These are phyloP conservation scores for Thunnus maccoyii DNA, from an alignment of 2,113 vertebrate species.

Conservation along the genomic window DNA sequence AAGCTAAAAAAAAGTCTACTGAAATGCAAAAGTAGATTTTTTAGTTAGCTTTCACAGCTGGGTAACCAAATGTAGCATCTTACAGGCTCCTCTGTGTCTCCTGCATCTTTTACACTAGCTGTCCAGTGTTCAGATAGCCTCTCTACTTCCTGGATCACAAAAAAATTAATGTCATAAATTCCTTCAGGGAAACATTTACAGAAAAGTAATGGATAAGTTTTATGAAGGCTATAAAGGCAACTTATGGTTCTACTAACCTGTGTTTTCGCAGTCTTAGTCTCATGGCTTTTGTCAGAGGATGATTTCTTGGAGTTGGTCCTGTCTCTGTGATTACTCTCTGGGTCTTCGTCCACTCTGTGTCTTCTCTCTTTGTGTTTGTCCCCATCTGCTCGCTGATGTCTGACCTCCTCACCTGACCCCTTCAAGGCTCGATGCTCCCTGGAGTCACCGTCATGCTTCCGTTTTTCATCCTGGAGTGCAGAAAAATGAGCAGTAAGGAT, in stretches of 20 bases:
- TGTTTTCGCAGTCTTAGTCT: conserved; percentile 30
- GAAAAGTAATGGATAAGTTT: not conserved
- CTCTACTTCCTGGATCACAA: conserved; percentile 54
- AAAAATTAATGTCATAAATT: not conserved
- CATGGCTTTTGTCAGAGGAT: conserved; percentile 31
- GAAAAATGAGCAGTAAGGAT: not conserved
- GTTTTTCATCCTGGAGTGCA: conserved; percentile 59
- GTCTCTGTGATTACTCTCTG: conserved; percentile 28
- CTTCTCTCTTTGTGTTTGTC: conserved; percentile 70
- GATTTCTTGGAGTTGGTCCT: conserved; percentile 38
- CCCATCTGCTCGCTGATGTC: conserved; percentile 66
- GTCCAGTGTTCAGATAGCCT: conserved; percentile 34
- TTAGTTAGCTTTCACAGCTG: not conserved
- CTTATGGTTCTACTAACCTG: conserved; percentile 76
- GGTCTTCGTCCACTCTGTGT: conserved; percentile 65
- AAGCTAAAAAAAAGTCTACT: not conserved
- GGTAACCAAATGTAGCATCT: conserved; percentile 36
- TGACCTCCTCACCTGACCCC: conserved; percentile 56
- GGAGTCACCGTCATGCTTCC: conserved; percentile 43
- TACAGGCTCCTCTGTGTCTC: conserved; percentile 65
- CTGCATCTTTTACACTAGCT: conserved; percentile 30
- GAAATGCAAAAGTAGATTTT: not conserved
- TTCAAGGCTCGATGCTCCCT: conserved; percentile 52
- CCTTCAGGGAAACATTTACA: not conserved
- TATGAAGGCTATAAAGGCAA: not conserved